Evolutionary conservation across 2,113 vertebrate genomes (phyloP), one percentile per base, ranked within the genome.

Genomic region (Otolemur garnettii): DNA sequence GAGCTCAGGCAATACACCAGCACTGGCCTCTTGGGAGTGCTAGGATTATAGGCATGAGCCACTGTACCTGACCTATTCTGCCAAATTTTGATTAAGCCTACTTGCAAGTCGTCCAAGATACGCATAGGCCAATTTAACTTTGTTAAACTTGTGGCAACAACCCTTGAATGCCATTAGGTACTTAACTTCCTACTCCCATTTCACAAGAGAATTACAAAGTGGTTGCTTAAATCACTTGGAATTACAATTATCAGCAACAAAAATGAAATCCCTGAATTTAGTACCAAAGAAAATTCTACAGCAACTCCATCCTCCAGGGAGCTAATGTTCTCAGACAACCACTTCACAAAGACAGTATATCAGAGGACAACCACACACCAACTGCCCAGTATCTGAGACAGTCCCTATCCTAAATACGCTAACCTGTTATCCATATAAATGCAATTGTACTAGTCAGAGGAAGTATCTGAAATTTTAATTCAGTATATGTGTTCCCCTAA

Each of bases 381-480:
- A 50, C 26, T 77, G 35, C 71, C 33, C 50, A 79, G 60, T 92
- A 64, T 96, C 33, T 79, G 77, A 45, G 19, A 64, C 15, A 33
- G 30, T 81, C 12, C 30, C 53, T 77, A 81, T 71, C 19, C 74
- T 82, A 80, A 75, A 62, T 53, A 80, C 33, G 75, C 74, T 81
- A 42, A 84, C 17, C 42, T 81, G 42, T 17, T 62, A 87, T 33
- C 28, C 28, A 93, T 9, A 75, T 68, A 79, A 83, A 87, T 84
- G 2, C 72, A 91, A 95, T 6, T 81, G 19, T 83, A 71, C 26
- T 59, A 50, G 12, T 85, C 71, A 88, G 53, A 94, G 50, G 22
- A 94, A 92, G 26, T 38, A 5, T 66, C 60, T 86, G 68, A 35
- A 96, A 75, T 90, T 90, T 74, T 77, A 83, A 79, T 74, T 90